Evolutionary conservation across 2,797 vertebrate species (phyloP).

Genomic region (Iguana delicatissima): DNA sequence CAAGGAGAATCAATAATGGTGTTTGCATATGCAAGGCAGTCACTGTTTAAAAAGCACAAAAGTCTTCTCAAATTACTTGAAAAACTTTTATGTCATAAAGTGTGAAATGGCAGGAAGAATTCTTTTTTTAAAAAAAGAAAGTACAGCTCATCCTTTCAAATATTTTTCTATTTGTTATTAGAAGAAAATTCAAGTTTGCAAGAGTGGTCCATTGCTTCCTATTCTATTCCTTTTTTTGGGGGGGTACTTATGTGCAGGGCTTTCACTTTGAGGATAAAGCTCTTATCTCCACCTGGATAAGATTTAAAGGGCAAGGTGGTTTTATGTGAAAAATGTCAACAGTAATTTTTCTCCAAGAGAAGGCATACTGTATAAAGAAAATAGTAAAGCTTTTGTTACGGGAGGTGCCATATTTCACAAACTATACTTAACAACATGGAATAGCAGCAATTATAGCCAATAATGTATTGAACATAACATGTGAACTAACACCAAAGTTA

Average conservation of each 20-base stretch:
- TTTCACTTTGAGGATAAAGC: conserved; percentile 37
- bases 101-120: not conserved
- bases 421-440: conserved; percentile 44
- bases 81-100: not conserved
- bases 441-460: conserved; percentile 59
- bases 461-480: conserved; percentile 53
- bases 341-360: conserved; percentile 49
- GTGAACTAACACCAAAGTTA: conserved; percentile 50
- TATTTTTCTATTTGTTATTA: conserved; percentile 16
- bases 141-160: conserved; percentile 1
- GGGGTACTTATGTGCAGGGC: conserved; percentile 1
- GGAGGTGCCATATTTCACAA: conserved; percentile 48
- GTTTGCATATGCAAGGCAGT: not conserved
- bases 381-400: conserved; percentile 41
- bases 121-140: not conserved
- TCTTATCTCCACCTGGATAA: conserved; percentile 34
- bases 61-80: not conserved
- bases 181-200: conserved; percentile 1
- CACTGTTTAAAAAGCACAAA: conserved; percentile 5
- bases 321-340: conserved; percentile 46
- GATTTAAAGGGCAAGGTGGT: conserved; percentile 31
- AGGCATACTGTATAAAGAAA: conserved; percentile 43
- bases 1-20: conserved; percentile 1
- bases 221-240: conserved; percentile 22
- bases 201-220: not conserved